Percentiles rank a stretch among this genome's conserved stretches.
Conservation (phyloP, 2,113 vertebrate genomes). For the Ginglymostoma cirratum region DNA sequence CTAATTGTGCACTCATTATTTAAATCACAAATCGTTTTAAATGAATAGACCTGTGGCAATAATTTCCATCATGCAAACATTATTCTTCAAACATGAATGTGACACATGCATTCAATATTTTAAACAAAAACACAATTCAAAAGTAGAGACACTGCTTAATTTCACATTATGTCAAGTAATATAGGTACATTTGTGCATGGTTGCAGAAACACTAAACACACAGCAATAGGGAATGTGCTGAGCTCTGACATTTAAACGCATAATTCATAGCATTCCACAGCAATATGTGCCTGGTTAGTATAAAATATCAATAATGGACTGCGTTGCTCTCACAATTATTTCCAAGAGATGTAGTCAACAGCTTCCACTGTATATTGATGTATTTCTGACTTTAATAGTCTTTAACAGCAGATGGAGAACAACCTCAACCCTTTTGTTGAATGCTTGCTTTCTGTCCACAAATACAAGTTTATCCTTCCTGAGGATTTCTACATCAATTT, state of each 20-base stretch:
- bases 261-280: slow-evolving; percentile 21
- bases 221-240: not conserved
- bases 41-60: not conserved
- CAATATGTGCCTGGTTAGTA: not conserved
- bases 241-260: not conserved
- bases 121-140: not conserved
- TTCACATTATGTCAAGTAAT: not conserved
- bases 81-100: not conserved
- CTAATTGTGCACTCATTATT: not conserved
- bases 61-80: not conserved
- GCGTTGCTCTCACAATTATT: not conserved
- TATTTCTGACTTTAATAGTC: not conserved
- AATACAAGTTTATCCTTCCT: not conserved
- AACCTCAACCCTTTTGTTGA: not conserved
- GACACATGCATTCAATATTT: not conserved
- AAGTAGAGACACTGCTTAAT: not conserved
- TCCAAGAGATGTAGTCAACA: not conserved
- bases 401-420: too few species aligned
- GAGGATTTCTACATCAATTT: not conserved
- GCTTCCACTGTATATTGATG: not conserved
- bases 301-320: not conserved
- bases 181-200: not conserved
- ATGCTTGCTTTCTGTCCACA: not conserved
- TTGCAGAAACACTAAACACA: not conserved
- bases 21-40: not conserved